Evolutionary conservation across 2,888 invertebrate species (phyloP).

Genomic region (Microplitis deprimator): DNA sequence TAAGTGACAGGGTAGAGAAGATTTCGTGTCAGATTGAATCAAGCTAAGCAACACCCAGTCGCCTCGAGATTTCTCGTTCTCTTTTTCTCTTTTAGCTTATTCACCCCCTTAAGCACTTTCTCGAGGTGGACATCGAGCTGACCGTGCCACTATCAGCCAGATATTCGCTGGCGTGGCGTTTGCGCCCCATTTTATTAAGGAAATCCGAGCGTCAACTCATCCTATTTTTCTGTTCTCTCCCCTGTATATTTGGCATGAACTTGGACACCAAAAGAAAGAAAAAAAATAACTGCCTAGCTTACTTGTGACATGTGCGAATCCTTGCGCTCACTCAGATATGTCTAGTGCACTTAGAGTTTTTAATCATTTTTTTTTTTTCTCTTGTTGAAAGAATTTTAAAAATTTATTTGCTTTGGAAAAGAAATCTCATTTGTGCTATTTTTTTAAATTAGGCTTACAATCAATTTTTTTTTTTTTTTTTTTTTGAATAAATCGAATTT

Average conservation of each 20-base stretch:
- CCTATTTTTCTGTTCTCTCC: constrained; percentile 32
- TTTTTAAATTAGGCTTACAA: not conserved
- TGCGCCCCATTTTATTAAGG: constrained; percentile 69
- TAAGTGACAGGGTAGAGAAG: constrained; percentile 37
- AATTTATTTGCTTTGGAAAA: not conserved
- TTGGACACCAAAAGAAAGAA: not conserved
- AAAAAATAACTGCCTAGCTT: constrained; percentile 13
- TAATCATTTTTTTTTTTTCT: not conserved
- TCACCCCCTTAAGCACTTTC: constrained; percentile 58
- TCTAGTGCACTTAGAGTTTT: constrained; percentile 2
- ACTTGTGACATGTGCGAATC: constrained; percentile 57
- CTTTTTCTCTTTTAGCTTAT: constrained; percentile 55
- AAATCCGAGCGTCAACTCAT: constrained; percentile 59
- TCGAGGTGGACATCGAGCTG: constrained; percentile 64
- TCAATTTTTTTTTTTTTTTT: not conserved
- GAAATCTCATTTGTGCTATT: not conserved
- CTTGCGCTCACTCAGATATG: constrained; percentile 48
- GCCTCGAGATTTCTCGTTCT: constrained; percentile 58
- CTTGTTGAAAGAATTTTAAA: not conserved
- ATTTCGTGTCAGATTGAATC: constrained; percentile 66
- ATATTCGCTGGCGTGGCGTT: constrained; percentile 70
- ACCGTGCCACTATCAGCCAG: constrained; percentile 68
- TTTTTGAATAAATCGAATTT: no score
- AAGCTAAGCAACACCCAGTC: constrained; percentile 64
- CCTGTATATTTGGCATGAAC: constrained; percentile 17